Percentiles rank a stretch among this genome's conserved stretches.
Conservation (phyloP, 2,888 invertebrate genomes). For the Tridacna crocea region DNA sequence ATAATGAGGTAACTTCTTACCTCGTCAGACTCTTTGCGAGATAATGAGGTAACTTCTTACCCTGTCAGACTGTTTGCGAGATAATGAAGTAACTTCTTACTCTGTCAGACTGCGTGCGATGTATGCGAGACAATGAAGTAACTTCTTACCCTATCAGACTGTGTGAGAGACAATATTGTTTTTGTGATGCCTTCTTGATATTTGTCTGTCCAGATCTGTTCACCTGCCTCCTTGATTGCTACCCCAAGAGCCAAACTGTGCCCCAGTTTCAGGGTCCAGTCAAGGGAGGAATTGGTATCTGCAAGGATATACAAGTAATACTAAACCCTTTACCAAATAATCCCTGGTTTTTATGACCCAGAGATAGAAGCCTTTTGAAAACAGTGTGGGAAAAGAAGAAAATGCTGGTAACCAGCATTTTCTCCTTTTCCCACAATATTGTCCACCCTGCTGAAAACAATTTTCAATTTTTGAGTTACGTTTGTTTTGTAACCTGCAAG, state of each 20-base stretch:
- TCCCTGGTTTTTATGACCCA: neutral
- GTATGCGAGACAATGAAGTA: too few relatives aligned
- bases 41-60: too few relatives aligned
- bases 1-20: too few relatives aligned
- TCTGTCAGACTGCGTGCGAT: too few relatives aligned
- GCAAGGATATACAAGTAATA: neutral
- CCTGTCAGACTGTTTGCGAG: too few relatives aligned
- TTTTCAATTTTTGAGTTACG: too few relatives aligned
- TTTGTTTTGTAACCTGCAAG: too few relatives aligned
- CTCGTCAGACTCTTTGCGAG: too few relatives aligned
- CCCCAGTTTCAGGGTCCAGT: slow-evolving; percentile 91
- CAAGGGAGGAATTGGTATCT: slow-evolving; percentile 32
- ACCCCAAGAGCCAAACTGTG: slow-evolving; percentile 93
- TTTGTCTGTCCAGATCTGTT: slow-evolving; percentile 88
- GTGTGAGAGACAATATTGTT: slow-evolving; percentile 89
- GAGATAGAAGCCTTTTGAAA: neutral
- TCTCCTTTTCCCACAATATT: too few relatives aligned
- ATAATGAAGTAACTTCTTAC: too few relatives aligned
- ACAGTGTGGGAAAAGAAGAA: neutral
- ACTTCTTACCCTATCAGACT: slow-evolving; percentile 89
- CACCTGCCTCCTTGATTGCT: slow-evolving; percentile 93
- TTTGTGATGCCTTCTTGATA: slow-evolving; percentile 89
- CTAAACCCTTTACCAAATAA: neutral
- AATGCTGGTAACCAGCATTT: neutral
- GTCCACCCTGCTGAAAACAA: too few relatives aligned